Base-by-base conservation (phyloP, 2,113 vertebrate genomes). In the Podilymbus podiceps region DNA sequence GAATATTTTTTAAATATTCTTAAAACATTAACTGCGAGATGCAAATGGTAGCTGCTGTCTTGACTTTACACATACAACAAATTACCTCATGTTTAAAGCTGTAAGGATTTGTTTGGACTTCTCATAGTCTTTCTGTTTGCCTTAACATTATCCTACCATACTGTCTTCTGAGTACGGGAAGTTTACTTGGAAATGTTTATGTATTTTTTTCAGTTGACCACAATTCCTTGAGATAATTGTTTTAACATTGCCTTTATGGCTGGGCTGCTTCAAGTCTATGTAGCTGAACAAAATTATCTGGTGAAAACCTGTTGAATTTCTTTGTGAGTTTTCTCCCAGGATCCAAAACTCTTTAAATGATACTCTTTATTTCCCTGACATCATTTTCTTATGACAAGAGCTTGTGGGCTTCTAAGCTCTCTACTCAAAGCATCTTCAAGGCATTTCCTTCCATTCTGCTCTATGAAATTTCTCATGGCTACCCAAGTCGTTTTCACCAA, bases 241-340 rank as follows among this genome's bases (percentile, higher is more conserved):
- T 95, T 93, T 95, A 93, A 72, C 42, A 50, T 38, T 91, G 66
- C 13, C 15, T 85, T 93, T 96, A 69, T 85, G 74, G 28, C 21
- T 76, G 38, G 22, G 42, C 71, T 89, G n/a, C 47, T 96, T 59
- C 62, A 66, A 88, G 47, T 42, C 42, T 88, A 25, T 20, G 8
- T 28, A 76, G 35, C 19, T 30, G 24, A 89, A 4, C 8, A 90
- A 88, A 93, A 77, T 80, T 59, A 74, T 24, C 58, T 76, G 38
- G 15, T 3, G 2, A 85, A 16, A 82, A 75, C 9, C 25, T 46
- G 16, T 3, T 82, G 15, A 82, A 85, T 80, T 79, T 88, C 47
- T 69, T 84, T 24, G 30, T 73, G 27, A 88, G 30, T 69, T 93
- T 83, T 90, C 50, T 82, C 17, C 7, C 30, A 64, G 73, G 22